Base-by-base conservation (phyloP, 2,888 invertebrate species). In the Spodoptera littoralis region DNA sequence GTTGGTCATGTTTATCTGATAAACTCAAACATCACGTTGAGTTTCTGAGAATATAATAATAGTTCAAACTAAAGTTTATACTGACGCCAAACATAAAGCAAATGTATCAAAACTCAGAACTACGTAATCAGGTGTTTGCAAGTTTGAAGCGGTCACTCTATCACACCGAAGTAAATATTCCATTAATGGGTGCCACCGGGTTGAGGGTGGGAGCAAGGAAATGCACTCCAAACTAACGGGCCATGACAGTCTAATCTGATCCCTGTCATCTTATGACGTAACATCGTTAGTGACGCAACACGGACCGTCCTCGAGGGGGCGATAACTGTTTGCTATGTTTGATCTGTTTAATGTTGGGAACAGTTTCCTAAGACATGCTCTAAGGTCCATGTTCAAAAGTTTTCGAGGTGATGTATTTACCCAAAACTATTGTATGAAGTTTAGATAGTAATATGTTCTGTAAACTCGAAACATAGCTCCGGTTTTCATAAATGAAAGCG, bases 171-270 rank as follows among this genome's bases (percentile, higher is more conserved):
- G 78, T 84, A 83, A 87, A 87, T 86, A 84, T 84, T 85, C 80
- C 76, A 84, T 83, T 83, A 82, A 81, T 71, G 66, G 77, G 70
- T n/a, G 44, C 54, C 18, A 42, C n/a, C 11, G 53, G 70, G 44
- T 70, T 63, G 65, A 49, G 55, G 73, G 74, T 69, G 60, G 65
- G 61, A 84, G 87, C 86, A 85, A 80, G 84, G 82, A 82, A 87
- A 85, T 86, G 88, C 88, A 88, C 89, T 88, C 72, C 74, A 77
- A 76, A 72, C 73, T 82, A 83, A 83, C 76, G 63, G 69, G 64
- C 41, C 68, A 64, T 76, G 74, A 68, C 79, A 70, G 73, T 64
- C 71, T 82, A 74, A 81, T 84, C 87, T 82, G 77, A 76, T 73
- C 74, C 81, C 73, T 81, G 83, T 81, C 81, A 81, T 84, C 85